These are phyloP conservation scores for Gonocerus acuteangulatus DNA, from an alignment of 2,888 invertebrate genomes.

Conservation along the genomic window DNA sequence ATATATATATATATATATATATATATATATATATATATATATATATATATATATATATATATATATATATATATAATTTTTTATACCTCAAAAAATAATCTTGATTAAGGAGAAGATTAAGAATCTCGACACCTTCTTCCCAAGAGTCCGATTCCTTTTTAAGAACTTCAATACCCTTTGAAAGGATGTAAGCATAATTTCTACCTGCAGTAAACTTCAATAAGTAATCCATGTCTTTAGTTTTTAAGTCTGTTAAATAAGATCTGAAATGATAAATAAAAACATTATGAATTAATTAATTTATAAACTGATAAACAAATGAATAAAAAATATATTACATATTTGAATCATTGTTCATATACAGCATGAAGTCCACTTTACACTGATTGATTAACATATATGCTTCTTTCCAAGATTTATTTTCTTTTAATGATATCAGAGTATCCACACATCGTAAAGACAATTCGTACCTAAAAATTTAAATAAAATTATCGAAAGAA, in stretches of 20 bases:
- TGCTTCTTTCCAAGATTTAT: slow-evolving; percentile 12
- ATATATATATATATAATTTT: too few species aligned
- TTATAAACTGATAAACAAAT: too few species aligned
- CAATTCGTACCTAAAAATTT: slow-evolving; percentile 8
- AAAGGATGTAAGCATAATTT: slow-evolving; percentile 11
- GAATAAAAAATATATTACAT: not conserved
- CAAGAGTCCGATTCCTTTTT: slow-evolving; percentile 6
- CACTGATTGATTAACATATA: slow-evolving; percentile 5
- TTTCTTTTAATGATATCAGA: not conserved
- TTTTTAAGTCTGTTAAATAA: slow-evolving; percentile 1
- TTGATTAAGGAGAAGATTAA: slow-evolving; percentile 10
- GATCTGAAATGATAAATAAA: not conserved
- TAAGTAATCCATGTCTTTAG: slow-evolving; percentile 14
- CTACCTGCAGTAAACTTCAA: slow-evolving; percentile 17
- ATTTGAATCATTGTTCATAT: slow-evolving; percentile 9
- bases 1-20: too few species aligned
- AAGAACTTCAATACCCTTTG: slow-evolving; percentile 14
- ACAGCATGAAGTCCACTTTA: slow-evolving; percentile 17
- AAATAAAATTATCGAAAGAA: not conserved
- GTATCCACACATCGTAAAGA: slow-evolving; percentile 1
- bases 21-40: too few species aligned
- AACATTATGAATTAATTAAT: too few species aligned
- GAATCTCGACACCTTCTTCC: slow-evolving; percentile 15
- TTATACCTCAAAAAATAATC: slow-evolving; percentile 14
- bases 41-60: too few species aligned